Evolutionary conservation across 2,888 invertebrate genomes (phyloP), one percentile per base, ranked within the genome.

Genomic region (Herminia tarsipennalis): DNA sequence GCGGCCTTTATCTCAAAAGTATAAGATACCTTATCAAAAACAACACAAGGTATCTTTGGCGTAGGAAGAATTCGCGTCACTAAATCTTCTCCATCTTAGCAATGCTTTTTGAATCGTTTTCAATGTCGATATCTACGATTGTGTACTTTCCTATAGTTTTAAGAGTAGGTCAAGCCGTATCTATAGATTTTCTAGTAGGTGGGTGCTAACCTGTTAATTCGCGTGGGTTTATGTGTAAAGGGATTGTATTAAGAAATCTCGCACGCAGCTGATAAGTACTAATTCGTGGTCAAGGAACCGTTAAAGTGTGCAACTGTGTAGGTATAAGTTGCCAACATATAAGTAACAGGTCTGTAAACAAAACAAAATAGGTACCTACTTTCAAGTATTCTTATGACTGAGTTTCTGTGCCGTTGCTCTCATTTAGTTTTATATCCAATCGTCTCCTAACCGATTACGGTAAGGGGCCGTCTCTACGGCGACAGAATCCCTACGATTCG

Each of bases 171-270:
- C 52, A 45, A 48, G 22, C 16, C 4, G 33, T 49, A 41, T 54
- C 30, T 22, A 36, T 43, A 24, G 27, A 30, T 28, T 45, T 30
- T 32, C 38, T 25, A 30, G 64, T 57, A 30, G 58, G 55, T 34
- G 53, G 42, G 37, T 55, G 56, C 27, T 59, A 62, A 50, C 44
- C 44, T 48, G 53, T 27, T 57, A 62, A 53, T 52, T 44, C 25
- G 18, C 34, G 56, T 67, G 45, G 55, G 58, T 33, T 40, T 42
- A 29, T 34, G 51, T 56, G 53, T 41, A 42, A 49, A 57, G 42
- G 45, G 48, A 57, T 52, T 30, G 28, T 46, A 46, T 50, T 48
- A 42, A 41, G 35, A 32, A 38, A 39, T 21, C 10, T 42, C 16
- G 17, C 22, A n/a, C n/a, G 12, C 35, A 42, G 22, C 21, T 34